These are phyloP conservation scores for Gryon sp. DNA, from an alignment of 1,140 invertebrate genomes.

Conservation along the genomic window DNA sequence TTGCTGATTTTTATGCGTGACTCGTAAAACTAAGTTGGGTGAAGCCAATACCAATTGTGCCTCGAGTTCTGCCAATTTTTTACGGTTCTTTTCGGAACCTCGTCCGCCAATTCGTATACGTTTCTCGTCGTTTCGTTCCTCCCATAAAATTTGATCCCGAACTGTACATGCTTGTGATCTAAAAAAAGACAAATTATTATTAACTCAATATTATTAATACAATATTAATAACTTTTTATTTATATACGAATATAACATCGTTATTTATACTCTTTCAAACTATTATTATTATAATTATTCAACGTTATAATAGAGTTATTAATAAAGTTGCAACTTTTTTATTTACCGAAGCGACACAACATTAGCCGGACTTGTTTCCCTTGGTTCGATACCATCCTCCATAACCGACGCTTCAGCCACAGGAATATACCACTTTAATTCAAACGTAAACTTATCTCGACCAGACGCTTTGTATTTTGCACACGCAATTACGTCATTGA, in stretches of 20 bases:
- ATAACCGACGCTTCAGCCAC: constrained; percentile 87
- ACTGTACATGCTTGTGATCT: constrained; percentile 92
- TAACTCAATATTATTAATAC: neutral
- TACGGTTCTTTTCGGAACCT: constrained; percentile 91
- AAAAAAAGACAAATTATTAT: constrained; percentile 20
- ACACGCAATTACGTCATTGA: constrained; percentile 96
- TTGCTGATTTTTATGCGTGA: constrained; percentile 84
- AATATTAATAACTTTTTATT: too few relatives aligned
- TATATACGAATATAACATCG: neutral
- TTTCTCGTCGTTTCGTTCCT: constrained; percentile 85
- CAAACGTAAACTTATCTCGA: constrained; percentile 93
- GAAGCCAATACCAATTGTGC: constrained; percentile 93
- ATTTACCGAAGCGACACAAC: constrained; percentile 86
- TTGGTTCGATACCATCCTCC: constrained; percentile 85
- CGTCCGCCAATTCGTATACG: constrained; percentile 83
- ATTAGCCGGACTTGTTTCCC: constrained; percentile 88
- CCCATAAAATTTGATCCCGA: constrained; percentile 89
- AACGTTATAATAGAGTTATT: too few relatives aligned
- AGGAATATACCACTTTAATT: constrained; percentile 95
- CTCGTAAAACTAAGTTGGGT: constrained; percentile 91
- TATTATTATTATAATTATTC: too few relatives aligned
- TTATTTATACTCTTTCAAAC: too few relatives aligned
- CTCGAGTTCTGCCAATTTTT: constrained; percentile 93
- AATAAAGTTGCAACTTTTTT: neutral
- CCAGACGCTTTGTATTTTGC: constrained; percentile 95